These are phyloP conservation scores for Tetranychus urticae DNA, from an alignment of 1,140 invertebrate genomes.

Conservation along the genomic window DNA sequence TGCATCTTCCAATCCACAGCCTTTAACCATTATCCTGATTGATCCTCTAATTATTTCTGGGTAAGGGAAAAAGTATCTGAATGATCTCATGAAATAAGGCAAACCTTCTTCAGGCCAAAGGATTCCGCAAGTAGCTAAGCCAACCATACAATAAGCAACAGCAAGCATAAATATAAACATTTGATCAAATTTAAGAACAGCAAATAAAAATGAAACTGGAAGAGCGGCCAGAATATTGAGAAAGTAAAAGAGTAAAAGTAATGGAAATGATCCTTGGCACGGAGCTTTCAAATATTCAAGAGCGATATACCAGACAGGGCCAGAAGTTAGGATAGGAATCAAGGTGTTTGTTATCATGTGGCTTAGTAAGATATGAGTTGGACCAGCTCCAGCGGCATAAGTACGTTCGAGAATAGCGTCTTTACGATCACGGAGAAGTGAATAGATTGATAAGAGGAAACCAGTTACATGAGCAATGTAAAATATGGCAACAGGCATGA, in stretches of 20 bases:
- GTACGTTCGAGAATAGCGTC: neutral
- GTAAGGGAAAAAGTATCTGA: constrained; percentile 50
- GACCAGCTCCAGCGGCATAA: neutral
- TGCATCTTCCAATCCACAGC: neutral
- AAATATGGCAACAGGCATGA: neutral
- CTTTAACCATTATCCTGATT: neutral
- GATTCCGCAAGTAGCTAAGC: constrained; percentile 35
- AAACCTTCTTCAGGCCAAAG: constrained; percentile 82
- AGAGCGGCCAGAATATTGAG: neutral
- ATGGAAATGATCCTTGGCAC: neutral
- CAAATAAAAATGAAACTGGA: neutral
- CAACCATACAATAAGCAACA: neutral
- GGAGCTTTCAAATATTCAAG: neutral
- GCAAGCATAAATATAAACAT: neutral
- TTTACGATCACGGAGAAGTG: neutral
- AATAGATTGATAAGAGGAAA: neutral
- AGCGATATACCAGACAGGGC: neutral
- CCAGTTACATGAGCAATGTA: neutral
- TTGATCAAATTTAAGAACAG: neutral
- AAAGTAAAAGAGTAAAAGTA: neutral
- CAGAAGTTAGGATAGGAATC: neutral
- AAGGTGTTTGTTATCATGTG: neutral
- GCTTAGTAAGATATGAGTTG: neutral
- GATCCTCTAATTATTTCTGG: neutral
- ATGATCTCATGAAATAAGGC: constrained; percentile 50